Conservation (phyloP, 2,113 vertebrate genomes). For the Aphelocoma coerulescens region DNA sequence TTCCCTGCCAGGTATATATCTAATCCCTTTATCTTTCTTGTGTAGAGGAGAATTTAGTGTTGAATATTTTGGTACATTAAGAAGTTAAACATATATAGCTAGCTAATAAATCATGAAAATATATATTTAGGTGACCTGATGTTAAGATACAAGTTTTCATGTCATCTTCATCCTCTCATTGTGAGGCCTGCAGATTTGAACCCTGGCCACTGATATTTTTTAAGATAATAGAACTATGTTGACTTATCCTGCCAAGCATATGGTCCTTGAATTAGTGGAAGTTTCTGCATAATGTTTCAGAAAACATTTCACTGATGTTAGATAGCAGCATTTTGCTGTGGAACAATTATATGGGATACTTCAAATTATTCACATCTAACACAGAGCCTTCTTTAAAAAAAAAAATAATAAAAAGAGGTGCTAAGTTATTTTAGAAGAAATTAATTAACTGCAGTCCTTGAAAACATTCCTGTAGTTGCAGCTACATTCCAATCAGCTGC, state of each 20-base stretch:
- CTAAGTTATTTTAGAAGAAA: background rate
- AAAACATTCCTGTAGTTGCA: background rate
- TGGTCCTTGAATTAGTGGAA: background rate
- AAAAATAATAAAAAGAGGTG: background rate
- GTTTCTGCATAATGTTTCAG: background rate
- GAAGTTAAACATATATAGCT: background rate
- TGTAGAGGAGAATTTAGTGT: background rate
- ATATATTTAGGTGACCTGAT: background rate
- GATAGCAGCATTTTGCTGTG: background rate
- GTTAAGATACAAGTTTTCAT: background rate
- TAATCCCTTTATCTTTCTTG: background rate
- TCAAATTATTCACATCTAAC: background rate
- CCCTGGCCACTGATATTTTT: background rate
- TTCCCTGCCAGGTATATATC: background rate
- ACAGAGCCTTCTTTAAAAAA: background rate
- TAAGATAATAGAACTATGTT: background rate
- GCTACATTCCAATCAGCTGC: background rate
- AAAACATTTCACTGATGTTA: background rate
- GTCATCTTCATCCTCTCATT: background rate
- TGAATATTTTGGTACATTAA: background rate
- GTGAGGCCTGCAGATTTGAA: background rate
- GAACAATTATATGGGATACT: background rate
- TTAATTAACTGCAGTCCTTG: background rate
- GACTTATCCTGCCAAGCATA: background rate
- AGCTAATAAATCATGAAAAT: background rate